phyloP scores from a whole-genome alignment of 1,140 invertebrate genomes.

The Planococcus citri region DNA sequence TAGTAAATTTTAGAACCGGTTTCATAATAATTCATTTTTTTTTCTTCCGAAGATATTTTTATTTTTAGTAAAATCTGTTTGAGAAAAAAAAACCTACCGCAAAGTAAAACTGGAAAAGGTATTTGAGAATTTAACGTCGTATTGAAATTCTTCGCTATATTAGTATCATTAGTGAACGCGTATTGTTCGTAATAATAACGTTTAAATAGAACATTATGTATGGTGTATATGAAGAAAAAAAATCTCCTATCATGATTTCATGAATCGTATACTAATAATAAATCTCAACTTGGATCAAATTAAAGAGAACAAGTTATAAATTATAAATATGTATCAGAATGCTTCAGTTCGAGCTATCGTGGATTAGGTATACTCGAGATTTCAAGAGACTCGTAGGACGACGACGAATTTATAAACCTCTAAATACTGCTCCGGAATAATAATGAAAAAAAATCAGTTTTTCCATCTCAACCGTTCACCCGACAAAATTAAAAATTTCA shows the following conservation, averaged over 20 bases:
- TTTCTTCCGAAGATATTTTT: background rate
- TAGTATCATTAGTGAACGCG: background rate
- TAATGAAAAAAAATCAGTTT: no score
- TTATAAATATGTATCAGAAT: background rate
- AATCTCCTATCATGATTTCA: background rate
- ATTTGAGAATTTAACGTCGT: conserved; percentile 1
- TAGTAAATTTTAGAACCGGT: conserved; percentile 3
- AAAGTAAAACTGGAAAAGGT: background rate
- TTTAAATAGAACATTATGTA: background rate
- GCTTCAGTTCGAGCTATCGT: no score
- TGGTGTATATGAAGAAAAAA: background rate
- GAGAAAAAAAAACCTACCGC: background rate
- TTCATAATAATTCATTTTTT: conserved; percentile 8
- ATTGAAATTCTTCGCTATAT: conserved; percentile 3
- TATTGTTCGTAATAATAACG: conserved; percentile 4
- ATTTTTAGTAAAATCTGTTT: background rate
- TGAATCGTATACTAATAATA: background rate
- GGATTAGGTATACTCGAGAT: no score
- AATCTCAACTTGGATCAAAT: background rate
- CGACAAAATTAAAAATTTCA: no score
- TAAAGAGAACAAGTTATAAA: background rate
- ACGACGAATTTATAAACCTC: no score
- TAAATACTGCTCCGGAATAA: no score
- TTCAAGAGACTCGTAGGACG: no score
- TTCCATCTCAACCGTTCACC: no score